Base-by-base conservation (phyloP, 2,113 vertebrate species). In the Cathartes aura region DNA sequence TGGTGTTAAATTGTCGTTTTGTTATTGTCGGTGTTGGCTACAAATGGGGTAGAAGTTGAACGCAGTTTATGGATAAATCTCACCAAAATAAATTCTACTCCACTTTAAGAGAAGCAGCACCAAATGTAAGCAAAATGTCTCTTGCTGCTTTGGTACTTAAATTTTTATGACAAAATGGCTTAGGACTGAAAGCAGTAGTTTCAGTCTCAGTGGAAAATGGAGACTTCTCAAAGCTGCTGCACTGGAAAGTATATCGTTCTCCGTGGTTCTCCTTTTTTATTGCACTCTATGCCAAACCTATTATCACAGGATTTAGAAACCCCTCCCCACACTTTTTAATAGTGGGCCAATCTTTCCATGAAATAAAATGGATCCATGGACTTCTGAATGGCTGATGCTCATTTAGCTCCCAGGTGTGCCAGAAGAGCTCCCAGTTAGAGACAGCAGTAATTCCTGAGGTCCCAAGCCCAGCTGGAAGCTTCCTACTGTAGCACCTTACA, bases 381-480 rank as follows among this genome's bases (percentile, higher is more conserved):
- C 36, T 75, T 59, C 22, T 18, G 68, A 78, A 59, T 47, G 17
- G 24, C 50, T 85, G n/a, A 16, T 0, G 6, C 55, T 84, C 2
- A 2, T 71, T 83, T 42, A 50, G 7, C 34, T 79, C 30, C 38
- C 34, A 59, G 47, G n/a, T 71, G 72, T 2, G 16, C 29, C 34
- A 38, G 50, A 34, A 66, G 48, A 70, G 53, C 36, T 88, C 55
- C 38, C 9, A 11, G 19, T 27, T 6, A 12, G 20, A 27, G 10
- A 27, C 27, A 20, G 22, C 15, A 0, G 8, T 36, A 63, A 50
- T 76, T 81, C n/a, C 30, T 56, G 56, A 75, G 32, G 18, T 72
- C 53, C 30, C 0, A 2, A 90, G 43, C 64, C 32, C 21, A 63
- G 17, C 29, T 4, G 1, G 43, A 47, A 27, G 5, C 9, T 72